Evolutionary conservation across 2,113 vertebrate genomes (phyloP).

Genomic region (Lagopus leucura): DNA sequence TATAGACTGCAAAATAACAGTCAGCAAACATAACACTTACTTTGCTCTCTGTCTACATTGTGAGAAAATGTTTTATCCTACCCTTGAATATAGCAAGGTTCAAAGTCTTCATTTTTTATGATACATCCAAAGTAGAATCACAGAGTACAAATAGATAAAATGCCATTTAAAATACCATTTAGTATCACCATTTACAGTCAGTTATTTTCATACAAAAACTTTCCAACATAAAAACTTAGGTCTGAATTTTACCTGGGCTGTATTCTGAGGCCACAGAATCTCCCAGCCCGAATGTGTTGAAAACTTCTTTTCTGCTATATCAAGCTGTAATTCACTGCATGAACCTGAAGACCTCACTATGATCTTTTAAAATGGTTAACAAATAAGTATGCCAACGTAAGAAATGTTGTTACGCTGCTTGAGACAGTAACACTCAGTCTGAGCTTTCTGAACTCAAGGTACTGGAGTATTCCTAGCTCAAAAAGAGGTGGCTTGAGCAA

Average conservation of each 20-base stretch:
- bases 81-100: not conserved
- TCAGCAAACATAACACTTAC: not conserved
- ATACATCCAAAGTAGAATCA: not conserved
- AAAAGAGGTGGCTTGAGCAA: not conserved
- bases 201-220: not conserved
- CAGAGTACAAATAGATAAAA: not conserved
- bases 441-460: not conserved
- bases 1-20: not conserved
- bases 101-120: not conserved
- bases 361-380: not conserved
- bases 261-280: not conserved
- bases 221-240: not conserved
- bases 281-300: not conserved
- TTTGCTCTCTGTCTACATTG: not conserved
- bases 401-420: not conserved
- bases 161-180: not conserved
- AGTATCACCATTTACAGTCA: not conserved
- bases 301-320: conserved; percentile 17
- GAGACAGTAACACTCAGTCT: not conserved
- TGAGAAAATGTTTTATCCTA: not conserved
- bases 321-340: not conserved
- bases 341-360: conserved; percentile 29
- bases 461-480: not conserved
- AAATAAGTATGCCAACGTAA: conserved; percentile 38
- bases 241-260: not conserved